Evolutionary conservation across 2,797 vertebrate genomes (phyloP).

Genomic region (Schizopygopsis pylzovi): DNA sequence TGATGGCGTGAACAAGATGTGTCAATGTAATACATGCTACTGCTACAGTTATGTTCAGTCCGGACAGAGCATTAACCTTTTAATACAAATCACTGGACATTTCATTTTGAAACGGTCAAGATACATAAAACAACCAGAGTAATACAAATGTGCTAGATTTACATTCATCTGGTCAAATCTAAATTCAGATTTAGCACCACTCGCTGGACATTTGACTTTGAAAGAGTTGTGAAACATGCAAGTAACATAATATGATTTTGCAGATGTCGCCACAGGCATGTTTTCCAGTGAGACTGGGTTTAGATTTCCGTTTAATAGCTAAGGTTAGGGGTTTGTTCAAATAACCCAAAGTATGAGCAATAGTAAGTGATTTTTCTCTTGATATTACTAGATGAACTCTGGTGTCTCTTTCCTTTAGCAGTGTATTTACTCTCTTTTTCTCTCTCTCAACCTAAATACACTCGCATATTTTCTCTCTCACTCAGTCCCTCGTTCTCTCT

Average conservation of each 20-base stretch:
- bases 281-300: neutral
- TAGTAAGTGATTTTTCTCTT: slow-evolving; percentile 13
- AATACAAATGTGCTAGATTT: no score
- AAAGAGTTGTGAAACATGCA: neutral
- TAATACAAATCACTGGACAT: neutral
- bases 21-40: neutral
- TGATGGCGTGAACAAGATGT: no score
- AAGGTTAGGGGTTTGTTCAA: neutral
- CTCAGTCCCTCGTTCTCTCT: no score
- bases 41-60: no score
- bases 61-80: neutral
- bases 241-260: neutral
- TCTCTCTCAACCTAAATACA: slow-evolving; percentile 10
- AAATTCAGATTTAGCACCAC: neutral
- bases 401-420: slow-evolving; percentile 4
- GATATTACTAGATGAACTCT: neutral
- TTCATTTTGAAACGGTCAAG: neutral
- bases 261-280: neutral
- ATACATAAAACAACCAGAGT: neutral
- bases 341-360: neutral
- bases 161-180: neutral
- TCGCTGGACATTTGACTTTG: neutral
- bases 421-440: neutral
- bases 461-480: slow-evolving; percentile 55
- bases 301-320: neutral